These are phyloP conservation scores for Mungos mungo DNA, from an alignment of 2,113 vertebrate genomes.

Conservation along the genomic window DNA sequence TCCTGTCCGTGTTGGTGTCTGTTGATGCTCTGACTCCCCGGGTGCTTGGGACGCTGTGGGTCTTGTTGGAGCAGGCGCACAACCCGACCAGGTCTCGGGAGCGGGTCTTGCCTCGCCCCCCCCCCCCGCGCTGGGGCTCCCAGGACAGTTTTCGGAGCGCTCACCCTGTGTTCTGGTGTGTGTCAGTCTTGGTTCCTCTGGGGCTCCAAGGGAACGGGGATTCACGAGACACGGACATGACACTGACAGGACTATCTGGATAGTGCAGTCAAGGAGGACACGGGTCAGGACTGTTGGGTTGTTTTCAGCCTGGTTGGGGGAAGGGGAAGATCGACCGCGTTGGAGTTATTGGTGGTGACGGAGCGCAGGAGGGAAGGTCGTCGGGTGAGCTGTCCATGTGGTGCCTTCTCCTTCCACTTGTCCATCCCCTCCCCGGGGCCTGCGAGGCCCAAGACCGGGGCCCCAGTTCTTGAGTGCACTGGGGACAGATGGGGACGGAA, in stretches of 20 bases:
- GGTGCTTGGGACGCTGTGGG: background rate
- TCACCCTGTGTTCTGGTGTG: accelerated
- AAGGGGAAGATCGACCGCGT: background rate
- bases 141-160: background rate
- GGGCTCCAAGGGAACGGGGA: background rate
- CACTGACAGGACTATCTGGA: background rate
- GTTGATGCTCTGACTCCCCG: background rate
- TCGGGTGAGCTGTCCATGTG: background rate
- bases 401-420: background rate
- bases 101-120: background rate
- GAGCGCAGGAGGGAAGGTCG: background rate
- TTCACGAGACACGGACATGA: background rate
- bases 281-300: accelerated
- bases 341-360: background rate
- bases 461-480: background rate
- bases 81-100: background rate
- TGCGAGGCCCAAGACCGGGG: background rate
- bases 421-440: accelerated
- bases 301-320: background rate
- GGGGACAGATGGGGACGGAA: background rate
- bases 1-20: background rate
- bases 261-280: too few species aligned
- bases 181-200: background rate
- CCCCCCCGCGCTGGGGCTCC: background rate
- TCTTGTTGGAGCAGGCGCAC: background rate